A percentile compares a stretch with the other conserved stretches of the same genome.
phyloP scores from a whole-genome alignment of 1,140 invertebrate genomes.

The Macrosteles quadrilineatus region DNA sequence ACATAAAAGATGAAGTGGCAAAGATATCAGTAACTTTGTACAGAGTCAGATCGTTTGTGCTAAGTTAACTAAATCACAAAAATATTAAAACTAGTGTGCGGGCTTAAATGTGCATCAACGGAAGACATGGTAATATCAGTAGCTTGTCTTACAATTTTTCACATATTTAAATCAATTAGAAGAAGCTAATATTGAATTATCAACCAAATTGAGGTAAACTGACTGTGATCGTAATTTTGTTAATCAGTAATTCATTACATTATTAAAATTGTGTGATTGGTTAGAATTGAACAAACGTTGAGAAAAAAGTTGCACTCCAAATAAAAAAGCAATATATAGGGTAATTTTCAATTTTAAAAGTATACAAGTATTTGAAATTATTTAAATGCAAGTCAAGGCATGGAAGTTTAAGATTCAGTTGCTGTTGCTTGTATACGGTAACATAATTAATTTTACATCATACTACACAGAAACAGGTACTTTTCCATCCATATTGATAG shows the following conservation, averaged over 20 bases:
- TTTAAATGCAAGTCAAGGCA: too few relatives aligned
- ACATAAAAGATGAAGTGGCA: conserved; percentile 4
- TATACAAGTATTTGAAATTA: too few relatives aligned
- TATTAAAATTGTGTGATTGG: too few relatives aligned
- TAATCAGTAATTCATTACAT: neutral
- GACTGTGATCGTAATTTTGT: neutral
- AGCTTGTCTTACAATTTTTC: neutral
- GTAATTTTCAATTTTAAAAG: too few relatives aligned
- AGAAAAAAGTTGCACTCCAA: too few relatives aligned
- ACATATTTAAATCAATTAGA: neutral
- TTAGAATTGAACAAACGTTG: too few relatives aligned
- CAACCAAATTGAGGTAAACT: neutral
- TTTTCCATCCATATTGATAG: too few relatives aligned
- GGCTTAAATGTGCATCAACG: neutral
- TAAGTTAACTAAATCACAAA: conserved; percentile 15
- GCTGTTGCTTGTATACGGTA: too few relatives aligned
- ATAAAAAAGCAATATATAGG: too few relatives aligned
- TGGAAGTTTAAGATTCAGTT: too few relatives aligned
- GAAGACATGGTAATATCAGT: conserved; percentile 7
- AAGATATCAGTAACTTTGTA: neutral
- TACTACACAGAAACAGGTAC: too few relatives aligned
- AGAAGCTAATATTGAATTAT: neutral
- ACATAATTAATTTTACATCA: too few relatives aligned
- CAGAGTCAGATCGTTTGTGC: conserved; percentile 9
- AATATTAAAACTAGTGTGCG: conserved; percentile 9